A percentile compares a stretch with the other conserved stretches of the same genome.
phyloP scores from a whole-genome alignment of 2,797 vertebrate species.

The Acanthurus tractus region DNA sequence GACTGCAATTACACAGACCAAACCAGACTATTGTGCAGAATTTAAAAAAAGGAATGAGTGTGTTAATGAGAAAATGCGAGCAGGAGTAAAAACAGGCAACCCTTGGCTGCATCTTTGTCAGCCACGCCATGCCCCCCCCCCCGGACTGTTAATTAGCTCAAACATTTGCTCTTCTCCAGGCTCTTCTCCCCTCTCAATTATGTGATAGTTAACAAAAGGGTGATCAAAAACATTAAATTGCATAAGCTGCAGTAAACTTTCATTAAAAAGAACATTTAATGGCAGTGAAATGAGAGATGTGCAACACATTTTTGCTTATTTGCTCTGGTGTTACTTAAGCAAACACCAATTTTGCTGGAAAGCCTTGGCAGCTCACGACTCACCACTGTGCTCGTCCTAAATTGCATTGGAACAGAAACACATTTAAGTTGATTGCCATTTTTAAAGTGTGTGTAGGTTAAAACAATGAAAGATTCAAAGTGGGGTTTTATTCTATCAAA shows the following conservation, averaged over 20 bases:
- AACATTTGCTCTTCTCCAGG: too few relatives aligned
- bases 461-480: too few relatives aligned
- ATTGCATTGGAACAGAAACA: not conserved
- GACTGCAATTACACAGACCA: slow-evolving; percentile 3
- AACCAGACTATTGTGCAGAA: not conserved
- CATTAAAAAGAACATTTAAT: not conserved
- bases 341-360: not conserved
- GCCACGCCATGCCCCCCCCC: too few relatives aligned
- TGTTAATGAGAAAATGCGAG: slow-evolving; percentile 20
- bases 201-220: not conserved
- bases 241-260: not conserved
- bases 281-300: not conserved
- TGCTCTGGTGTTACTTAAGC: not conserved
- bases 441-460: too few relatives aligned
- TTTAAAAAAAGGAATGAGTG: too few relatives aligned
- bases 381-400: not conserved
- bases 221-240: not conserved
- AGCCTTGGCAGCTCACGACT: not conserved
- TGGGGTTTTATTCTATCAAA: too few relatives aligned
- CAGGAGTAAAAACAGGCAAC: too few relatives aligned
- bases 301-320: not conserved
- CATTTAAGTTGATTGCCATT: too few relatives aligned
- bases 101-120: too few relatives aligned
- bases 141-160: too few relatives aligned
- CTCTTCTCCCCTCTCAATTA: not conserved